Evolutionary conservation across 1,140 invertebrate genomes (phyloP), one percentile per base, ranked within the genome.

Genomic region (Acyrthosiphon pisum): DNA sequence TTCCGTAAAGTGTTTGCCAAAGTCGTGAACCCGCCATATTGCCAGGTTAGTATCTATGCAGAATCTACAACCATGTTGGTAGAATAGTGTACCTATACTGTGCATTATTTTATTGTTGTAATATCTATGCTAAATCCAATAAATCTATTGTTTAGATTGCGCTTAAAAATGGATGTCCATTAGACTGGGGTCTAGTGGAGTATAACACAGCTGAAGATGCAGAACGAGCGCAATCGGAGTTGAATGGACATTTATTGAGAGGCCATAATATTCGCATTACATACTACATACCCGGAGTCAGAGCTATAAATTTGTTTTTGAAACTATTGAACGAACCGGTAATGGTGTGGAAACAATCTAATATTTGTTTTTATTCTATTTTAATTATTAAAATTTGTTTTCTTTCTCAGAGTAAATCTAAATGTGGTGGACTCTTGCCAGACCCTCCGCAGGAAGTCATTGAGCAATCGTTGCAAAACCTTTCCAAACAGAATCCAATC

Each of bases 111-210:
- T 76, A n/a, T 68, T 76, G 30, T 76, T 68, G 30, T 68, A n/a
- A 1, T 18, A 76, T 76, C 30, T 14, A 18, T 18, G 30, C 30
- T 76, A n/a, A 76, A 76, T n/a, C 14, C 6, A 53, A 76, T 76
- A 26, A 90, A 94, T 94, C 14, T 89, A 93, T 91, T 94, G 93
- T 94, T 41, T 94, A 96, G 96, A 96, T 96, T 94, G 96, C 96
- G n/a, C 95, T 96, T 94, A 95, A 95, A 93, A 96, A 96, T 93
- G 96, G 96, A 18, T 95, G 95, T 90, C 95, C 96, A 8, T 95
- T 96, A 91, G 96, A 96, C 89, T 96, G 96, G 96, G 96, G 96
- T 90, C 95, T 96, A 30, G 95, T 96, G 7, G 96, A 96, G 94
- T 96, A 96, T 93, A 95, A 94, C 26, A 94, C 95, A 44, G 94